phyloP scores from a whole-genome alignment of 2,797 vertebrate genomes.

The Sciaenops ocellatus region DNA sequence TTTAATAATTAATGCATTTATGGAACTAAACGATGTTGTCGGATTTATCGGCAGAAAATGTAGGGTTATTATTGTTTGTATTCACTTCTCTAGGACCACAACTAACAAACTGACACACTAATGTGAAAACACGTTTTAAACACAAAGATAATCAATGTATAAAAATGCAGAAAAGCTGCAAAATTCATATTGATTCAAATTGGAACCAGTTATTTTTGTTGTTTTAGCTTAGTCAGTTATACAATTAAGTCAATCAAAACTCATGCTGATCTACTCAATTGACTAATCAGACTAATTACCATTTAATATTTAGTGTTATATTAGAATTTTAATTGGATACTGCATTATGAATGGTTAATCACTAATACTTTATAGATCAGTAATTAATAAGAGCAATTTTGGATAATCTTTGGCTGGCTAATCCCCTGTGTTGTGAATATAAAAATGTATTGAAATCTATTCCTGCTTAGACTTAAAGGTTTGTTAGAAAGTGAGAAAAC shows the following conservation, averaged over 20 bases:
- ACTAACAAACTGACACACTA: no score
- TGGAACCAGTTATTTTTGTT: background rate
- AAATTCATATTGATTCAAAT: background rate
- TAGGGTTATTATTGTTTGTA: background rate
- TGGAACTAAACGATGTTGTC: no score
- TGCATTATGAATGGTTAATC: background rate
- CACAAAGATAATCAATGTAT: background rate
- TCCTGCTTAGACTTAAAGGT: background rate
- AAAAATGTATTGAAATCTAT: background rate
- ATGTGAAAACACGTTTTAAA: no score
- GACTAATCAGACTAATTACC: background rate
- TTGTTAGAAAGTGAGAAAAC: background rate
- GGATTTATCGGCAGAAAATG: background rate
- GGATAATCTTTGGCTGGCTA: background rate
- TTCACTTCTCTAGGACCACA: background rate
- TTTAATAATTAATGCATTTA: background rate
- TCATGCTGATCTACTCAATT: background rate
- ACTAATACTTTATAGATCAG: background rate
- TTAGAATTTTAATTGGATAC: no score
- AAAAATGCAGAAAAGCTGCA: background rate
- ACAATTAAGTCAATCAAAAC: background rate
- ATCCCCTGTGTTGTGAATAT: background rate
- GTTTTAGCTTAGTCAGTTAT: background rate
- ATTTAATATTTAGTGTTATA: background rate
- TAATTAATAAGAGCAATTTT: background rate